Percentiles rank a stretch among this genome's conserved stretches.
phyloP scores from a whole-genome alignment of 2,113 vertebrate genomes.

The Nannospalax galili region DNA sequence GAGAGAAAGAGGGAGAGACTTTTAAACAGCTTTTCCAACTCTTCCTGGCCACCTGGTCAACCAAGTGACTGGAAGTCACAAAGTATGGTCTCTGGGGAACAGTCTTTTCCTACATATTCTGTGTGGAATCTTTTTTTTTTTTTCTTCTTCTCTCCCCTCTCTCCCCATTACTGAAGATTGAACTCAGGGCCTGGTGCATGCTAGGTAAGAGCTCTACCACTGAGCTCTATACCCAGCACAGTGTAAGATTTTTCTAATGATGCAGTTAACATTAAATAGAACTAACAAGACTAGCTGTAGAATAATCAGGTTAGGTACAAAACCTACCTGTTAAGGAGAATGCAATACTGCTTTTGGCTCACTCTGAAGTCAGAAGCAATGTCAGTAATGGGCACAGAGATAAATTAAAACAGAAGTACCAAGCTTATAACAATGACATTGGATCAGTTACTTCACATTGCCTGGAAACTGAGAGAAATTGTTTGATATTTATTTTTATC shows the following conservation, averaged over 20 bases:
- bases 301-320: neutral
- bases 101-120: neutral
- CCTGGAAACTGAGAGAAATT: constrained; percentile 19
- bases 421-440: neutral
- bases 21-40: neutral
- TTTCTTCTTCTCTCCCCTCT: neutral
- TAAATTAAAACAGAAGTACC: neutral
- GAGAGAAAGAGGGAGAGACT: neutral
- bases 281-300: neutral
- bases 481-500: neutral
- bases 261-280: neutral
- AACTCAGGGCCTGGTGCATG: neutral
- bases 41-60: neutral
- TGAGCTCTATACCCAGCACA: neutral
- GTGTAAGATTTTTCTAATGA: neutral
- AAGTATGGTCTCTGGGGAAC: neutral
- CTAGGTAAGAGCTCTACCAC: neutral
- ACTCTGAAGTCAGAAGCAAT: neutral
- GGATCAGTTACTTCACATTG: neutral
- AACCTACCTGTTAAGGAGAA: neutral
- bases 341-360: neutral
- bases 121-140: neutral
- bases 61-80: neutral
- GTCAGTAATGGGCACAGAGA: neutral
- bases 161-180: neutral